phyloP scores from a whole-genome alignment of 2,888 invertebrate genomes.

The Daptonema setosum region DNA sequence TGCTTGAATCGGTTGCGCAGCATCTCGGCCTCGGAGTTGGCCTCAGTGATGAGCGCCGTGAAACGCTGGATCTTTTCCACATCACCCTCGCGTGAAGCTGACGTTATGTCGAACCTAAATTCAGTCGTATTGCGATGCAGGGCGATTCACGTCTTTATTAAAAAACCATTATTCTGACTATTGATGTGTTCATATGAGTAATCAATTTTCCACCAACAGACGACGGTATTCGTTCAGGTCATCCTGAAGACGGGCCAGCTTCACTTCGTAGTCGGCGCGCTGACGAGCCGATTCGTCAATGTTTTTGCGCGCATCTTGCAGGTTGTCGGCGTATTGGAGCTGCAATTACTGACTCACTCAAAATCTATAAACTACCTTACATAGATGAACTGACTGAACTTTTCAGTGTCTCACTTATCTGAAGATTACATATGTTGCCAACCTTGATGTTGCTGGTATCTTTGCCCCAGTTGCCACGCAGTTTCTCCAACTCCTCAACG shows the following conservation, averaged over 20 bases:
- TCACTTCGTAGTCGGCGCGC: constrained; percentile 33
- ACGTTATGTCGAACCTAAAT: constrained; percentile 22
- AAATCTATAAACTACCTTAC: neutral
- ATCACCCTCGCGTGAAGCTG: constrained; percentile 21
- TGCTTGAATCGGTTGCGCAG: constrained; percentile 15
- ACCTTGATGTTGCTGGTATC: constrained; percentile 26
- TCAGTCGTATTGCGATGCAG: neutral
- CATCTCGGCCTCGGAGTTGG: constrained; percentile 25
- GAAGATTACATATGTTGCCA: too few species aligned
- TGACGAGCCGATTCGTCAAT: constrained; percentile 34
- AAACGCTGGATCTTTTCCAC: constrained; percentile 23
- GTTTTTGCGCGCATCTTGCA: constrained; percentile 32
- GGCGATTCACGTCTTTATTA: too few species aligned
- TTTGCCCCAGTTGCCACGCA: constrained; percentile 26
- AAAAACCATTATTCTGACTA: too few species aligned
- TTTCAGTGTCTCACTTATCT: too few species aligned
- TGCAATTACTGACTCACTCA: constrained; percentile 7
- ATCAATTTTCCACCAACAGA: constrained; percentile 13
- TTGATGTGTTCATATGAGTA: neutral
- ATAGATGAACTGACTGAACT: neutral
- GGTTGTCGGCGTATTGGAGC: constrained; percentile 31
- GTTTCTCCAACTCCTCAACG: constrained; percentile 24
- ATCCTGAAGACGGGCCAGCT: constrained; percentile 30
- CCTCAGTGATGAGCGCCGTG: constrained; percentile 22
- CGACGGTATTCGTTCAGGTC: constrained; percentile 29